These are phyloP conservation scores for Chrysomela aeneicollis DNA, from an alignment of 2,888 invertebrate species.

Conservation along the genomic window DNA sequence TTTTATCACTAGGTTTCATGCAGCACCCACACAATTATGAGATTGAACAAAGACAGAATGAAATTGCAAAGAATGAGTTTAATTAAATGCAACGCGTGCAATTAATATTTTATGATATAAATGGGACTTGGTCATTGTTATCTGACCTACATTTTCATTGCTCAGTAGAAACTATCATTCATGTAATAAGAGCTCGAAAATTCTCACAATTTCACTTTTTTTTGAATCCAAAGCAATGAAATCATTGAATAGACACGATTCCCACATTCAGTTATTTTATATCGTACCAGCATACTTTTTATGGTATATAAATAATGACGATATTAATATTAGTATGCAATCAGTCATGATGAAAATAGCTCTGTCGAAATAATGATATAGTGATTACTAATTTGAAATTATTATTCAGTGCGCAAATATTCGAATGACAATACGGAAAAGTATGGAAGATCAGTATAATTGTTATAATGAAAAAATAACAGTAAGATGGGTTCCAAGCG, in stretches of 20 bases:
- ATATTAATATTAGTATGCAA: too few relatives aligned
- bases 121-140: neutral
- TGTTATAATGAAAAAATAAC: too few relatives aligned
- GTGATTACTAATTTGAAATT: too few relatives aligned
- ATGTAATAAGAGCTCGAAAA: neutral
- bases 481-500: too few relatives aligned
- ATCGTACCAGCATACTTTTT: neutral
- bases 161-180: neutral
- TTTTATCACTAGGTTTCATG: neutral
- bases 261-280: neutral
- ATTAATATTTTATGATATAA: neutral
- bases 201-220: neutral
- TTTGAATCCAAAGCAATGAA: neutral
- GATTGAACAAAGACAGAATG: neutral
- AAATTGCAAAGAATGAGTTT: neutral
- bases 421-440: too few relatives aligned
- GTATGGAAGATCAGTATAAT: too few relatives aligned
- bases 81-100: neutral
- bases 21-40: neutral
- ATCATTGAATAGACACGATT: neutral
- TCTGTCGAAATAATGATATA: too few relatives aligned
- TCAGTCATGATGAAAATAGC: too few relatives aligned
- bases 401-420: too few relatives aligned
- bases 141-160: neutral
- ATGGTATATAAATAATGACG: too few relatives aligned